phyloP scores from a whole-genome alignment of 1,140 invertebrate species.

The Ganaspis sp. region DNA sequence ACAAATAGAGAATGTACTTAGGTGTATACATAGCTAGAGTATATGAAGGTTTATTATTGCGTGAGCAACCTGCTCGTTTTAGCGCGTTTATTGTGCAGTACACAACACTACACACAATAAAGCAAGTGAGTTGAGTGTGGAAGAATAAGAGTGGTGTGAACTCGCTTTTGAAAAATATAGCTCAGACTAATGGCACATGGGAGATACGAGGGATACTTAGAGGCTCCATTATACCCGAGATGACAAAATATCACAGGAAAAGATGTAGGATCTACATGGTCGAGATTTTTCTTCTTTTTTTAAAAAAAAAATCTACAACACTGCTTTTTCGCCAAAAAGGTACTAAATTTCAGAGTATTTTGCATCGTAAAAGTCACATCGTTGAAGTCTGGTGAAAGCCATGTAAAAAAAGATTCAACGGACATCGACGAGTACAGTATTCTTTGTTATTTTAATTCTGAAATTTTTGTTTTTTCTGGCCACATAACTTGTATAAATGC shows the following conservation, averaged over 20 bases:
- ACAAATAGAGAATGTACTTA: not conserved
- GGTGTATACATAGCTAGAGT: no score
- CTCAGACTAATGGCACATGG: not conserved
- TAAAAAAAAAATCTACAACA: no score
- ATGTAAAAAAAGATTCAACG: no score
- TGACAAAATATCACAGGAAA: not conserved
- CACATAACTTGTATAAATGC: conserved; percentile 25
- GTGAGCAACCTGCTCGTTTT: not conserved
- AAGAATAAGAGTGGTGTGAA: not conserved
- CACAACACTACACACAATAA: not conserved
- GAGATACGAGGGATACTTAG: not conserved
- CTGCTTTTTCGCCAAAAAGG: no score
- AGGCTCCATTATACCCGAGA: not conserved
- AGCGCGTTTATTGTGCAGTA: not conserved
- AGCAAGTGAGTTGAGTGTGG: not conserved
- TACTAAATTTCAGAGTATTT: no score
- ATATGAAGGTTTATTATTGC: no score
- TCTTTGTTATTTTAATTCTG: no score
- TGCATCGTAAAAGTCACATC: no score
- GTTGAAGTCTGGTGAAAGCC: no score
- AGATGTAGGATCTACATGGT: no score
- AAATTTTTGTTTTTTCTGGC: not conserved
- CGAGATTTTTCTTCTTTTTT: no score
- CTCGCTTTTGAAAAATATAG: not conserved
- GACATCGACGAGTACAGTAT: no score